Evolutionary conservation across 2,888 invertebrate genomes (phyloP).

Genomic region (Gymnoscelis rufifasciata): DNA sequence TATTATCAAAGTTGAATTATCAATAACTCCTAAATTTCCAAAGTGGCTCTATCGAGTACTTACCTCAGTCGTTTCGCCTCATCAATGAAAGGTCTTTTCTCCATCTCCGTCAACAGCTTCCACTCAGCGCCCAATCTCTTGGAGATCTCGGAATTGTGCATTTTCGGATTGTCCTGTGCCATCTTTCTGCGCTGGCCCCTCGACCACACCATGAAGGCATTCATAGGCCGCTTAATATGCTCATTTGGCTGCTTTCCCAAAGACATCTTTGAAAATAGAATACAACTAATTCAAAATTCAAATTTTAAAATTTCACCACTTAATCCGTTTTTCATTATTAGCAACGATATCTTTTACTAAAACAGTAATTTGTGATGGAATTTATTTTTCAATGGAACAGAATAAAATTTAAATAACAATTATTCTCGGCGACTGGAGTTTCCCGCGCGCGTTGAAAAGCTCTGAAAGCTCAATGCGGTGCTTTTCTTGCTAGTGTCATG

Average conservation of each 20-base stretch:
- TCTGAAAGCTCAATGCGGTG: constrained; percentile 75
- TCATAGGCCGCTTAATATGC: constrained; percentile 96
- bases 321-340: constrained; percentile 15
- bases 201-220: constrained; percentile 97
- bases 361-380: too few species aligned
- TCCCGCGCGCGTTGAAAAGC: constrained; percentile 69
- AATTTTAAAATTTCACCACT: constrained; percentile 17
- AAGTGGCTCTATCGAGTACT: constrained; percentile 44
- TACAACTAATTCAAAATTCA: constrained; percentile 12
- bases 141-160: constrained; percentile 95
- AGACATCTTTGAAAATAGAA: constrained; percentile 48
- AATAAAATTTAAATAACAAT: constrained; percentile 21
- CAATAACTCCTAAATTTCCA: too few species aligned
- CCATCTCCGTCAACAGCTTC: constrained; percentile 91
- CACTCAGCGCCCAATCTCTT: constrained; percentile 92
- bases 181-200: constrained; percentile 92
- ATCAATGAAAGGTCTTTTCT: constrained; percentile 93
- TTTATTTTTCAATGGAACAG: neutral
- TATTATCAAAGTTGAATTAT: too few species aligned
- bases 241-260: constrained; percentile 75
- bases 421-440: constrained; percentile 26
- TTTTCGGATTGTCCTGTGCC: constrained; percentile 96
- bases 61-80: constrained; percentile 93
- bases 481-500: constrained; percentile 74
- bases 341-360: too few species aligned